Evolutionary conservation across 2,797 vertebrate genomes (phyloP), one percentile per base, ranked within the genome.

Genomic region (Myotis myotis): DNA sequence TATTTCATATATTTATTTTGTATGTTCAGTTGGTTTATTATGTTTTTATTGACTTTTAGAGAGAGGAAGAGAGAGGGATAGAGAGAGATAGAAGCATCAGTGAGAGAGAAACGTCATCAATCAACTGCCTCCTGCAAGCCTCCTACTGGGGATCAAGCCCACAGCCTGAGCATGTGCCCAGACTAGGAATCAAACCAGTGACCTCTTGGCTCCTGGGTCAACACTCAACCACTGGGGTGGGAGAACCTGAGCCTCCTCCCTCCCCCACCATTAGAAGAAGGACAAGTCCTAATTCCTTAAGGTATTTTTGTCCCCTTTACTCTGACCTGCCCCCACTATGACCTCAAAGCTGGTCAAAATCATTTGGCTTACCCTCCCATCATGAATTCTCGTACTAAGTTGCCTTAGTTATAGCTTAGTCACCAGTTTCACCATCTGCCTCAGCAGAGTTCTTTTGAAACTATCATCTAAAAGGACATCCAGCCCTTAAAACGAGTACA

Each of bases 1-100:
- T 83, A 51, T 87, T 49, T 90, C 64, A 70, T 53, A 8, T 93
- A 68, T 81, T 75, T 81, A 75, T 86, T 89, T 89, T 76, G 5
- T 70, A 82, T 71, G 44, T 84, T 25, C 25, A n/a, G 30, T 64
- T 28, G 16, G 62, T 64, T 64, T 64, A n/a, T 64, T 64, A n/a
- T 30, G n/a, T 64, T 60, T 60, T 28, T 28, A 60, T 60, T 60
- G 57, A 60, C 28, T 60, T 60, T 60, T 60, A 60, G 57, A 60
- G 23, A 60, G 23, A 60, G 55, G 23, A 25, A 25, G 23, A 60
- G 55, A 60, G 2, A 60, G 57, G 57, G 25, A 60, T 60, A 28
- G 25, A 60, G 57, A 28, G 57, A 60, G 25, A 60, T 60, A 60
- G 25, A 28, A 44, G 25, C 25, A 60, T 60, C 57, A 60, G 6